These are phyloP conservation scores for Physella acuta DNA, from an alignment of 1,140 invertebrate genomes.

Conservation along the genomic window DNA sequence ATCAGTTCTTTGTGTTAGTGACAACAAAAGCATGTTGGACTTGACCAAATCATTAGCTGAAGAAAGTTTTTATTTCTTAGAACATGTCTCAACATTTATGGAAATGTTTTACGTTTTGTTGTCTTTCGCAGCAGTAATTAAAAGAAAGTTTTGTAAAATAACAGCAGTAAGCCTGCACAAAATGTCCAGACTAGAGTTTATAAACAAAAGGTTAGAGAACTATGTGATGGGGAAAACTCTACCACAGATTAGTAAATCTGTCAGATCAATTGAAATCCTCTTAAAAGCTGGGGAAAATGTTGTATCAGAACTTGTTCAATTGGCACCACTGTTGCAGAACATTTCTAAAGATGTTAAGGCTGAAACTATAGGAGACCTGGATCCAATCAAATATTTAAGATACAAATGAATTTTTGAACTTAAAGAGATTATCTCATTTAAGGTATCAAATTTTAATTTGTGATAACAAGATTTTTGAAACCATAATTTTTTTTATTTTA, in stretches of 20 bases:
- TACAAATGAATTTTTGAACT: constrained; percentile 11
- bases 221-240: neutral
- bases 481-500: too few species aligned
- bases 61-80: neutral
- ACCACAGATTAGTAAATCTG: neutral
- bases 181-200: constrained; percentile 7
- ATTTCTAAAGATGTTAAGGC: constrained; percentile 8
- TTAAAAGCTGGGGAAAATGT: neutral
- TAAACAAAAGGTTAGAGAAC: neutral
- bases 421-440: too few species aligned
- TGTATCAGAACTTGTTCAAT: neutral
- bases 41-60: neutral
- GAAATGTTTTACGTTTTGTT: neutral
- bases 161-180: neutral
- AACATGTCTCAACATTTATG: neutral
- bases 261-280: neutral
- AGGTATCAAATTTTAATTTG: too few species aligned
- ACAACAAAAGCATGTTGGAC: neutral
- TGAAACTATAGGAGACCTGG: neutral
- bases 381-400: neutral
- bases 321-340: neutral
- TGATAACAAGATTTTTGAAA: too few species aligned
- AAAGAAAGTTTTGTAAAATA: neutral
- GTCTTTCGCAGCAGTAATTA: neutral
- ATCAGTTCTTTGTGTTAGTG: neutral